Evolutionary conservation across 2,888 invertebrate genomes (phyloP).

Genomic region (Drosophila prostipennis): DNA sequence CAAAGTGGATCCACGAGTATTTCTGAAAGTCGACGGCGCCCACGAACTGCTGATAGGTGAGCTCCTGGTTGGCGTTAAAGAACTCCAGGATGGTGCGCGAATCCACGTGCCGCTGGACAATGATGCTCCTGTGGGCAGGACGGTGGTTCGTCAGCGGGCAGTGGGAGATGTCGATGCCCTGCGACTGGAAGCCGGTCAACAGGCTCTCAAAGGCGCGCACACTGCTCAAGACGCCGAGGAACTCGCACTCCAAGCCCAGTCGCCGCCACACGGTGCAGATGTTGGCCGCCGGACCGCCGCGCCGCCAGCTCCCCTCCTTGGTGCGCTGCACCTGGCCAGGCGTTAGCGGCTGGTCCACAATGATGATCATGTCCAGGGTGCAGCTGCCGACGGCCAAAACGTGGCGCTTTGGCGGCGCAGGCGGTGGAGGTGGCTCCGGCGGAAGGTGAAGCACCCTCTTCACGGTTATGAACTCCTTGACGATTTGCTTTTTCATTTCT

Average conservation of each 20-base stretch:
- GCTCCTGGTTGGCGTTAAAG: constrained; percentile 85
- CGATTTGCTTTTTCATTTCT: constrained; percentile 64
- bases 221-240: constrained; percentile 86
- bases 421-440: constrained; percentile 23
- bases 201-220: constrained; percentile 85
- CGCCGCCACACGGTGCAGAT: constrained; percentile 87
- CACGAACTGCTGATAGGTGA: constrained; percentile 83
- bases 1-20: constrained; percentile 89
- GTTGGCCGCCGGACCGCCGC: constrained; percentile 90
- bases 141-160: constrained; percentile 84
- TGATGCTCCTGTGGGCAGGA: constrained; percentile 86
- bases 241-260: constrained; percentile 86
- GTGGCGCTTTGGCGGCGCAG: constrained; percentile 61
- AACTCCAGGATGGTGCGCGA: constrained; percentile 87
- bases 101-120: constrained; percentile 85
- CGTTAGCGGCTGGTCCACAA: constrained; percentile 86
- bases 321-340: constrained; percentile 86
- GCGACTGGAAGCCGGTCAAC: constrained; percentile 85
- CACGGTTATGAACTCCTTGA: constrained; percentile 64
- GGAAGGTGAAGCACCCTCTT: constrained; percentile 64
- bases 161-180: constrained; percentile 85
- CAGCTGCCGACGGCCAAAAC: constrained; percentile 86
- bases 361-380: constrained; percentile 87
- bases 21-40: constrained; percentile 84
- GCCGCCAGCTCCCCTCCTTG: constrained; percentile 86